phyloP scores from a whole-genome alignment of 1,140 invertebrate genomes.

The Xylocopa sonorina region DNA sequence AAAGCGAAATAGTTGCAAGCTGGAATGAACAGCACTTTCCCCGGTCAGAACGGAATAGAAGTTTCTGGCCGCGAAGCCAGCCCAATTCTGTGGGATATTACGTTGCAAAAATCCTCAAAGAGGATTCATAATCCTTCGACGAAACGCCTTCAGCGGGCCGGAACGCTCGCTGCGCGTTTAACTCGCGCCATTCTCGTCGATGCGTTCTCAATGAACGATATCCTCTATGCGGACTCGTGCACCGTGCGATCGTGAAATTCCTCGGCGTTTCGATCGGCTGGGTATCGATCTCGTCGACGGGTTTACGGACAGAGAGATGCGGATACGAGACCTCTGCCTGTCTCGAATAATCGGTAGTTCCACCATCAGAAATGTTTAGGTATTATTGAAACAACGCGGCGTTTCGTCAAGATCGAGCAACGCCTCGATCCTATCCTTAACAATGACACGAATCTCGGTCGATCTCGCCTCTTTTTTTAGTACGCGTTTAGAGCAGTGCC shows the following conservation, averaged over 20 bases:
- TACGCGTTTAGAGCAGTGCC: neutral
- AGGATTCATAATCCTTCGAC: conserved; percentile 51
- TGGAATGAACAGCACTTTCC: conserved; percentile 79
- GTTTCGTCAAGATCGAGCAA: no score
- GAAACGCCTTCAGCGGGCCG: conserved; percentile 26
- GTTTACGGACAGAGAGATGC: neutral
- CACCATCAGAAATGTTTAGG: no score
- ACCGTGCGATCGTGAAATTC: neutral
- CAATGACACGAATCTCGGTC: neutral
- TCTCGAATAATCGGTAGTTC: no score
- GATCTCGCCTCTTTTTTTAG: conserved; percentile 18
- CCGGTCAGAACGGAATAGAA: conserved; percentile 74
- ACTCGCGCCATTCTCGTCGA: conserved; percentile 18
- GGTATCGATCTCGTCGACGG: neutral
- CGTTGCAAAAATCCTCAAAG: conserved; percentile 76
- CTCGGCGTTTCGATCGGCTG: neutral
- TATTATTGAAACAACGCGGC: neutral
- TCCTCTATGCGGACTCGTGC: neutral
- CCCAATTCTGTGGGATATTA: conserved; percentile 77
- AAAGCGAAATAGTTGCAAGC: conserved; percentile 77
- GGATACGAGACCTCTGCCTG: no score
- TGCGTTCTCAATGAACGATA: conserved; percentile 4
- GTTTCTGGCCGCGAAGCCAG: conserved; percentile 74
- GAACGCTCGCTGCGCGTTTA: neutral
- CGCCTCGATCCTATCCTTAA: neutral